These are phyloP conservation scores for Drosophila cardini DNA, from an alignment of 1,140 invertebrate genomes.

Conservation along the genomic window DNA sequence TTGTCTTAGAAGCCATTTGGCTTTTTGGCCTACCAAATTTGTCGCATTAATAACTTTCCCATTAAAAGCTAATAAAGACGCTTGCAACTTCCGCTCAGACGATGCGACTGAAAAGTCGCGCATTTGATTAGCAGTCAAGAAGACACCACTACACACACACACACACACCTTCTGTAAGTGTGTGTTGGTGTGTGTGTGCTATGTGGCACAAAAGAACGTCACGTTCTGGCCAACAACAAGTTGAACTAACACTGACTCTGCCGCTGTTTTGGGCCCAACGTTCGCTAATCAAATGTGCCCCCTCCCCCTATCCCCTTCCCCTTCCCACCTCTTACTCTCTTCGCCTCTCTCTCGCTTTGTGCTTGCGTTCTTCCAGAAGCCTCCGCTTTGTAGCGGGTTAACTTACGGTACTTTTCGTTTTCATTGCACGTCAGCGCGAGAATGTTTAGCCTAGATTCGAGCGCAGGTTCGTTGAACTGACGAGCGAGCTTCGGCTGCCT, in stretches of 20 bases:
- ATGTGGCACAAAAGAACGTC: constrained; percentile 70
- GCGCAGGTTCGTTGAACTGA: constrained; percentile 84
- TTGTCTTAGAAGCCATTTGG: constrained; percentile 34
- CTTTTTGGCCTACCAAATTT: constrained; percentile 28
- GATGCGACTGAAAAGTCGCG: constrained; percentile 49
- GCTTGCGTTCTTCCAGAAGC: constrained; percentile 57
- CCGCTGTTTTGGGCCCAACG: constrained; percentile 43
- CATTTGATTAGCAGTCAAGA: constrained; percentile 71
- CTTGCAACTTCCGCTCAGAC: constrained; percentile 69
- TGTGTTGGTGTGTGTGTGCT: constrained; percentile 12
- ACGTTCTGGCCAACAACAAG: constrained; percentile 56
- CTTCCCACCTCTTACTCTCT: not conserved
- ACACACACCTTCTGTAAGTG: not conserved
- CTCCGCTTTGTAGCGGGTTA: constrained; percentile 78
- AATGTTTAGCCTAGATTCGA: constrained; percentile 85
- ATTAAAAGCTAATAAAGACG: constrained; percentile 80
- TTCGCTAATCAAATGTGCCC: constrained; percentile 53
- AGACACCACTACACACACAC: constrained; percentile 18
- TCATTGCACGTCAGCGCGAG: constrained; percentile 84
- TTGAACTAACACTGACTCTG: constrained; percentile 4
- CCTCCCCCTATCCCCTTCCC: not conserved
- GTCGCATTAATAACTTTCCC: constrained; percentile 75
- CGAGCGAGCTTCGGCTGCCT: constrained; percentile 23
- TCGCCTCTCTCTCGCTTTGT: constrained; percentile 26
- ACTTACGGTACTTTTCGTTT: constrained; percentile 85